Evolutionary conservation across 2,888 invertebrate species (phyloP), one percentile per base, ranked within the genome.

Genomic region (Criorhina ranunculi): DNA sequence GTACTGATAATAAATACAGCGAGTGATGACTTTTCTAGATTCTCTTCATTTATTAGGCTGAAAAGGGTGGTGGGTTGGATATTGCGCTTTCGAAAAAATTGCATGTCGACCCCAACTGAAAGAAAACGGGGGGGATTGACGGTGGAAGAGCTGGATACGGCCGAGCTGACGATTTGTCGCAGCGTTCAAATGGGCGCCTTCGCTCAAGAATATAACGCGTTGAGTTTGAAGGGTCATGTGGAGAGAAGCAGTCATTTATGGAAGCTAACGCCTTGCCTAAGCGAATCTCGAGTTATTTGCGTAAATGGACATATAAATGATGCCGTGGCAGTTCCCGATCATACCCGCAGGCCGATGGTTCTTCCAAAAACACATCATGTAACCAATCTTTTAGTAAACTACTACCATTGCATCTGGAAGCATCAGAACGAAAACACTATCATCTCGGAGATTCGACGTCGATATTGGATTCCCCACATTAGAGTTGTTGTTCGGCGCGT

Each of bases 361-460:
- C 46, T 70, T 5, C 69, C 57, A 2, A 60, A 76, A 9, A 19
- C 9, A 0, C 49, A 76, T 17, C 15, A 40, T 8, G 67, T 69
- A 6, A 60, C 77, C 4, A 17, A 76, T 0, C 59, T 67, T 1
- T 42, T 76, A 4, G 42, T 40, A 0, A 46, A 55, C 17, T n/a
- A 11, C 17, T 72, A 69, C 55, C 69, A 69, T 44, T 17, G 44
- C n/a, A 1, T 17, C 5, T 77, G 67, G 49, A 66, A 67, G 1
- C 77, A 77, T 15, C 67, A 77, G 3, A 51, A 77, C n/a, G 44
- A 67, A 9, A 9, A 33, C 33, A 72, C 62, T 9, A 62, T 73
- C 8, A 40, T 64, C 12, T n/a, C 53, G 2, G 62, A 73, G 8
- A n/a, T 73, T 11, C 73, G 62, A 31, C 7, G 53, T 5, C 29